Conservation (phyloP, 1,140 invertebrate species). For the Conus betulinus region DNA sequence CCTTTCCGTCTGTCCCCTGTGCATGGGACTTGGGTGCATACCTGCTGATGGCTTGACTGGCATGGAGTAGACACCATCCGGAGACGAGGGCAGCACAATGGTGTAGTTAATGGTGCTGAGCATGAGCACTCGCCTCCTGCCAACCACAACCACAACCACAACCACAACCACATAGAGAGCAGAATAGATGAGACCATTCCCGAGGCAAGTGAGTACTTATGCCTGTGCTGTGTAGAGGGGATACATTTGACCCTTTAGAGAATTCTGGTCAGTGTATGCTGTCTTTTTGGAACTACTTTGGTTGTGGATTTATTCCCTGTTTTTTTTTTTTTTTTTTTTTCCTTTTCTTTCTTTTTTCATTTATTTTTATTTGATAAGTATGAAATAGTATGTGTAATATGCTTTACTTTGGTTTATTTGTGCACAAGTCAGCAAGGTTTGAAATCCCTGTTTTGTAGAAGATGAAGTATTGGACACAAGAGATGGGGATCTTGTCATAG, state of each 20-base stretch:
- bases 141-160: constrained; percentile 33
- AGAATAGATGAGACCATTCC: constrained; percentile 55
- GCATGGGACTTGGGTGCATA: background rate
- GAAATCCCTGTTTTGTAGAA: too few species aligned
- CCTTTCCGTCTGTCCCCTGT: background rate
- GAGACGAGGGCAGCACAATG: constrained; percentile 33
- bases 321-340: background rate
- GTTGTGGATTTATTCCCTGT: background rate
- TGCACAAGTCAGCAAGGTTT: too few species aligned
- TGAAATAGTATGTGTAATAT: too few species aligned
- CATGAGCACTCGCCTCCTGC: constrained; percentile 42
- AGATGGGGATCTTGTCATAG: too few species aligned
- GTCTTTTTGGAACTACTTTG: too few species aligned
- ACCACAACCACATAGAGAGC: constrained; percentile 46
- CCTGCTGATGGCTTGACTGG: constrained; percentile 2
- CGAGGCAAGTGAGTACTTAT: constrained; percentile 52
- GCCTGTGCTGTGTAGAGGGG: background rate
- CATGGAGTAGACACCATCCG: constrained; percentile 37
- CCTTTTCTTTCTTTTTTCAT: too few species aligned
- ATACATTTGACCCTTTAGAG: too few species aligned
- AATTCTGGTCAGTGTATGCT: too few species aligned
- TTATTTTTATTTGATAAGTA: too few species aligned
- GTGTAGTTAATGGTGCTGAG: constrained; percentile 35
- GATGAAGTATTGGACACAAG: too few species aligned
- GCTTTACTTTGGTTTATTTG: too few species aligned